These are phyloP conservation scores for Acronicta leporina DNA, from an alignment of 2,888 invertebrate species.

Conservation along the genomic window DNA sequence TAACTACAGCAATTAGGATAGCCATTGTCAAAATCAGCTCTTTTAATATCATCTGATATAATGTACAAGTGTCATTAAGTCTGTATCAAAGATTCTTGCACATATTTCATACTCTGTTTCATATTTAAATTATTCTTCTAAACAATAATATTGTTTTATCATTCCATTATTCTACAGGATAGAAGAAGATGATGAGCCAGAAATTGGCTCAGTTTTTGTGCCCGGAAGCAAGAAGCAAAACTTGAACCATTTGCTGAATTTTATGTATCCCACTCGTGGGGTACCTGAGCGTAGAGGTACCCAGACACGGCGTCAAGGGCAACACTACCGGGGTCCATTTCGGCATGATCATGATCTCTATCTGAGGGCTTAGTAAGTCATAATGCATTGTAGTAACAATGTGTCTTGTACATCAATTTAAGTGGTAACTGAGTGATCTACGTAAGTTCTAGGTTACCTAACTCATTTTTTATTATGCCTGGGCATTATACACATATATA, in stretches of 20 bases:
- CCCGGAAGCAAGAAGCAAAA: slow-evolving; percentile 97
- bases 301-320: slow-evolving; percentile 70
- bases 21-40: no score
- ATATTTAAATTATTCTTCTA: not conserved
- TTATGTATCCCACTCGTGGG: slow-evolving; percentile 93
- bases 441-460: slow-evolving; percentile 13
- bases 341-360: slow-evolving; percentile 98
- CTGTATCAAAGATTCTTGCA: no score
- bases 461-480: slow-evolving; percentile 1
- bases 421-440: no score
- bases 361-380: slow-evolving; percentile 96
- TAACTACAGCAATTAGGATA: no score
- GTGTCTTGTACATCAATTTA: no score
- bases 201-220: slow-evolving; percentile 95
- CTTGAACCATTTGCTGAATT: slow-evolving; percentile 97
- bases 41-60: no score
- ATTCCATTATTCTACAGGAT: slow-evolving; percentile 68
- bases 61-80: no score
- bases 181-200: slow-evolving; percentile 90
- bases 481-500: no score
- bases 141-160: not conserved
- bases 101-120: no score
- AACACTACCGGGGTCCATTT: slow-evolving; percentile 78
- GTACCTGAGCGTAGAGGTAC: slow-evolving; percentile 69
- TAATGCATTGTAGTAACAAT: not conserved